These are phyloP conservation scores for Seladonia tumulorum DNA, from an alignment of 2,888 invertebrate genomes.

Conservation along the genomic window DNA sequence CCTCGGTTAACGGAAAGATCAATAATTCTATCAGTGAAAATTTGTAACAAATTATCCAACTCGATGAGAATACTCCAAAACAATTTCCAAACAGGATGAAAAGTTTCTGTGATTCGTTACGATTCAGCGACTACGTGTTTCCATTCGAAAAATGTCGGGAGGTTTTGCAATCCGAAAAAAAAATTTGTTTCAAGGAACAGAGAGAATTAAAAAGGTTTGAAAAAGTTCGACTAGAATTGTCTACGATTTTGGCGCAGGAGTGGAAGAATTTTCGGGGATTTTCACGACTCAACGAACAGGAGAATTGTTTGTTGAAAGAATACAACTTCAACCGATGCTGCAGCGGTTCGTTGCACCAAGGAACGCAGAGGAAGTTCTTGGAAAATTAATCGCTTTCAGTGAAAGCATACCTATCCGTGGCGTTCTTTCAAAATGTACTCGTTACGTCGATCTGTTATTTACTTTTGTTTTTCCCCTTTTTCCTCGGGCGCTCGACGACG, in stretches of 20 bases:
- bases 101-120: background rate
- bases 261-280: background rate
- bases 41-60: background rate
- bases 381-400: constrained; percentile 76
- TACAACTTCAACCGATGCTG: constrained; percentile 7
- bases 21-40: background rate
- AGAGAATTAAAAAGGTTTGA: background rate
- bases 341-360: constrained; percentile 45
- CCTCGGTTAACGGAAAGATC: background rate
- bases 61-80: background rate
- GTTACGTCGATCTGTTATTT: constrained; percentile 64
- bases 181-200: background rate
- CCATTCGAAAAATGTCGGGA: background rate
- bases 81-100: background rate
- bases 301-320: constrained; percentile 3
- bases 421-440: constrained; percentile 75
- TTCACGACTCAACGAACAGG: constrained; percentile 6
- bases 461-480: background rate
- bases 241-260: background rate
- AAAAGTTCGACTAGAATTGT: background rate
- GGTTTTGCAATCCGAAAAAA: background rate
- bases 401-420: constrained; percentile 76
- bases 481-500: background rate
- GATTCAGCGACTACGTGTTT: background rate
- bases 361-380: constrained; percentile 58